A percentile compares a stretch with the other conserved stretches of the same genome.
Conservation (phyloP, 2,888 invertebrate genomes). For the Eilema depressum region DNA sequence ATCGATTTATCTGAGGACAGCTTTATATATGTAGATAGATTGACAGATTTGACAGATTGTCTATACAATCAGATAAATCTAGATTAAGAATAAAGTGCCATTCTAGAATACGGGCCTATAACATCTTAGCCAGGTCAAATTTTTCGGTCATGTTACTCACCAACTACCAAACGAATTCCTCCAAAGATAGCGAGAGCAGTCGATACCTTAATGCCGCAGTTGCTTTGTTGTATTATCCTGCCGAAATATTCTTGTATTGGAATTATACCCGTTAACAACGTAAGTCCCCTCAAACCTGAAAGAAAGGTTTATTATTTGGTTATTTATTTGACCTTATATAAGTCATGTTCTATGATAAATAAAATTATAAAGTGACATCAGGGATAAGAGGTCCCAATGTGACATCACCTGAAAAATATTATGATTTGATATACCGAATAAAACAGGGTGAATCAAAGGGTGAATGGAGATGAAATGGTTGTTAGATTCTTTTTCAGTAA, state of each 20-base stretch:
- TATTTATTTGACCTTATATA: not conserved
- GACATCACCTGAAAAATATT: no score
- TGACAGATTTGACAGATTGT: no score
- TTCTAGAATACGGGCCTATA: no score
- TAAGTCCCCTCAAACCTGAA: constrained; percentile 69
- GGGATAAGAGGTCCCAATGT: not conserved
- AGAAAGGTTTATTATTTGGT: not conserved
- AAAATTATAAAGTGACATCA: not conserved
- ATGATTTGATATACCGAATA: no score
- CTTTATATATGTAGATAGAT: no score
- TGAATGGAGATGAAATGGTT: no score
- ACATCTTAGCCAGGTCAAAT: not conserved
- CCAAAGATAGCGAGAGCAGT: constrained; percentile 70
- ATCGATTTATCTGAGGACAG: no score
- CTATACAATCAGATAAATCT: no score
- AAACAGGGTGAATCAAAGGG: no score
- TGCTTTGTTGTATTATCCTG: constrained; percentile 68
- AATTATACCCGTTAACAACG: constrained; percentile 67
- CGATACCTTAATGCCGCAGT: constrained; percentile 55
- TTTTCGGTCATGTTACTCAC: constrained; percentile 47
- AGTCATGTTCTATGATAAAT: no score
- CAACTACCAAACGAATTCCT: constrained; percentile 64
- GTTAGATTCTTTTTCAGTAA: no score
- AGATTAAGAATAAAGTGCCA: no score
- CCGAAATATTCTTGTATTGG: constrained; percentile 73